These are phyloP conservation scores for Temnothorax unifasciatus DNA, from an alignment of 2,888 invertebrate species.

Conservation along the genomic window DNA sequence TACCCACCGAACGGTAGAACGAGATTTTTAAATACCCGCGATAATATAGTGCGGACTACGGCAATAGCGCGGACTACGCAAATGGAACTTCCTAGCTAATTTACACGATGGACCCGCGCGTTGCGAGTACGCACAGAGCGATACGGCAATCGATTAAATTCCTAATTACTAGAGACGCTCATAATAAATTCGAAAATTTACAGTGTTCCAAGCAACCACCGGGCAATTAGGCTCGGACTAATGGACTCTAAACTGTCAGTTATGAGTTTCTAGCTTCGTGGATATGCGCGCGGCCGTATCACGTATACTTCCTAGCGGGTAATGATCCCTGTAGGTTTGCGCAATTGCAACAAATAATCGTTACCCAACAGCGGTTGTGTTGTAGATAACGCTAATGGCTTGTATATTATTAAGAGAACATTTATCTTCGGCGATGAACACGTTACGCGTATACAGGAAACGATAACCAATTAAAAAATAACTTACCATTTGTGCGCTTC, in stretches of 20 bases:
- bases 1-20: background rate
- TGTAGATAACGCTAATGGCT: conserved; percentile 36
- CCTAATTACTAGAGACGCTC: conserved; percentile 40
- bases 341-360: conserved; percentile 57
- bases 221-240: conserved; percentile 69
- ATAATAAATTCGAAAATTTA: conserved; percentile 58
- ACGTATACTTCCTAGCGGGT: conserved; percentile 61
- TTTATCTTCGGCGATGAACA: conserved; percentile 11
- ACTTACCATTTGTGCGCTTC: background rate
- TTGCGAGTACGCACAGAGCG: background rate
- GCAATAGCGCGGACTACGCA: background rate
- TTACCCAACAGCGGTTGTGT: conserved; percentile 26
- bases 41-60: background rate
- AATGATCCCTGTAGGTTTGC: conserved; percentile 60
- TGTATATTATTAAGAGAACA: conserved; percentile 39
- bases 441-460: background rate
- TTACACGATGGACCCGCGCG: background rate
- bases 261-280: conserved; percentile 64
- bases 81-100: conserved; percentile 21
- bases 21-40: conserved; percentile 7
- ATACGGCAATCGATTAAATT: conserved; percentile 32
- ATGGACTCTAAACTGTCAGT: conserved; percentile 71
- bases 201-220: conserved; percentile 23
- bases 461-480: background rate
- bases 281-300: conserved; percentile 57